Percentiles rank a stretch among this genome's conserved stretches.
Conservation (phyloP, 1,140 invertebrate species). For the Teleogryllus occipitalis region DNA sequence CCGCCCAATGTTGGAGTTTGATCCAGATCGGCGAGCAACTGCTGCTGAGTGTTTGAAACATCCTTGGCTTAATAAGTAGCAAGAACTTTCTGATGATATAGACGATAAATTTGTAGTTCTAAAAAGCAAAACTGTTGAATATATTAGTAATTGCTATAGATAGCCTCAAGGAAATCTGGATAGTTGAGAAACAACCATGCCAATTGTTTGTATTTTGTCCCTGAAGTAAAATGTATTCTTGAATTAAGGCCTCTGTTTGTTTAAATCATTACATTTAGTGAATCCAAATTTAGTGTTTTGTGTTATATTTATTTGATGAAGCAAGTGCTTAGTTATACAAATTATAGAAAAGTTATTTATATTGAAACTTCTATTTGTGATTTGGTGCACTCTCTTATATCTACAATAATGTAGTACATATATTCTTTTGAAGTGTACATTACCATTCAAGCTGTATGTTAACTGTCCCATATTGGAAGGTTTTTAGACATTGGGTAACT, state of each 20-base stretch:
- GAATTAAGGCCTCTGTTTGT: slow-evolving; percentile 4
- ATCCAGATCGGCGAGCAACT: slow-evolving; percentile 81
- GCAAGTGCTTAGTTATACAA: not conserved
- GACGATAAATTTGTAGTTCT: slow-evolving; percentile 11
- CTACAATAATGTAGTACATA: not conserved
- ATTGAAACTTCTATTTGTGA: not conserved
- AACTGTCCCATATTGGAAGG: not conserved
- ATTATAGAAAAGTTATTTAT: not conserved
- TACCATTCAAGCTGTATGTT: not conserved
- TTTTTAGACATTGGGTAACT: not conserved
- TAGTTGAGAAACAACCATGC: slow-evolving; percentile 4
- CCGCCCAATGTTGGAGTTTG: slow-evolving; percentile 90
- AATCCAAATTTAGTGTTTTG: not conserved
- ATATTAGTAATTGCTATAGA: not conserved
- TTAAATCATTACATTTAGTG: not conserved
- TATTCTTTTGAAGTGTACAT: not conserved
- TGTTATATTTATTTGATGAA: not conserved
- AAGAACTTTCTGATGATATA: slow-evolving; percentile 15
- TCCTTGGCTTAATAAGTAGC: slow-evolving; percentile 65
- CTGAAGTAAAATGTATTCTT: slow-evolving; percentile 5
- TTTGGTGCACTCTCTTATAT: not conserved
- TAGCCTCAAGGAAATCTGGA: slow-evolving; percentile 1
- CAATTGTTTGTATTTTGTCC: slow-evolving; percentile 5
- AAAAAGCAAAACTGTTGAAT: slow-evolving; percentile 9
- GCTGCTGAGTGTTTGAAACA: slow-evolving; percentile 89